These are phyloP conservation scores for Lepidothrix coronata DNA, from an alignment of 2,113 vertebrate species.

Conservation along the genomic window DNA sequence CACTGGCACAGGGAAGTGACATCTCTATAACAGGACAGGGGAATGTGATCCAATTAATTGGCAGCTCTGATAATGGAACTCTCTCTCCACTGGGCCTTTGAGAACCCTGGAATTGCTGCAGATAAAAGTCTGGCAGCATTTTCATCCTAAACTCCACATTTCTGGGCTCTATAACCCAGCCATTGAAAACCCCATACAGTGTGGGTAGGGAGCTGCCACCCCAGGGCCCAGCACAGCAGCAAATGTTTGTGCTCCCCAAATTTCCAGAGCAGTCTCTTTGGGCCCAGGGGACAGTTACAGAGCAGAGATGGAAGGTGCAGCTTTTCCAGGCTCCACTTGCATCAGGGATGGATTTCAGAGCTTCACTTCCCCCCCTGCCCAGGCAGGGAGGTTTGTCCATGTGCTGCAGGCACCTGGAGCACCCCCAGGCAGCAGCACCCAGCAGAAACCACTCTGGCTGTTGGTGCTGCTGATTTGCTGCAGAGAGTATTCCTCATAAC, in stretches of 20 bases:
- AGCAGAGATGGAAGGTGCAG: neutral
- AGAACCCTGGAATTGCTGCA: neutral
- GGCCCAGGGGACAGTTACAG: neutral
- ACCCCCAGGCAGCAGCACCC: neutral
- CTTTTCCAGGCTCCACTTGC: neutral
- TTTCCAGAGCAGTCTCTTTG: neutral
- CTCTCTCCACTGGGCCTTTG: slow-evolving; percentile 17
- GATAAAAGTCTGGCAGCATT: slow-evolving; percentile 4
- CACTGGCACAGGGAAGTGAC: neutral
- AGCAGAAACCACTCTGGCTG: rapidly evolving
- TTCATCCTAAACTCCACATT: neutral
- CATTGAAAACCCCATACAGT: neutral
- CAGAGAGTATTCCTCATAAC: rapidly evolving
- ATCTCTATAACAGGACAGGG: neutral
- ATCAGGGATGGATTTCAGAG: neutral
- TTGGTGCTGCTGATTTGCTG: rapidly evolving
- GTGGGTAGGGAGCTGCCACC: neutral
- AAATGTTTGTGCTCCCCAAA: neutral
- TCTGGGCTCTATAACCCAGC: neutral
- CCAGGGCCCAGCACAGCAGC: neutral
- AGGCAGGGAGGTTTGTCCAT: rapidly evolving
- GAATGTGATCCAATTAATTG: neutral
- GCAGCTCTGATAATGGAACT: neutral
- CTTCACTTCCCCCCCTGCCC: neutral
- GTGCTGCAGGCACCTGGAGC: neutral